Percentiles rank a stretch among this genome's conserved stretches.
Evolutionary conservation across 2,888 invertebrate genomes (phyloP).

Genomic region (Ypsolopha scabrella): DNA sequence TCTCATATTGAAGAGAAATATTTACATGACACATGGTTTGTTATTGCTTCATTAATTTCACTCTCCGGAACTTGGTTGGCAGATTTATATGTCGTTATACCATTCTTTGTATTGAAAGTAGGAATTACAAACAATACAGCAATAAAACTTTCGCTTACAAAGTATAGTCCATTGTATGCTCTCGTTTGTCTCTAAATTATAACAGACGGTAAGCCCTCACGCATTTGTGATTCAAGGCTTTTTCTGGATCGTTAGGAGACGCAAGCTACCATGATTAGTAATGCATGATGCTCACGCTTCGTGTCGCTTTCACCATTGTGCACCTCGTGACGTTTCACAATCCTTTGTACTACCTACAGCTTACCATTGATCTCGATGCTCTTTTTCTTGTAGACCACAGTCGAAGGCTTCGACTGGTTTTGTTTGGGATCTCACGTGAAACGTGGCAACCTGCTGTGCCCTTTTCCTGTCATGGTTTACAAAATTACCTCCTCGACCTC

Average conservation of each 20-base stretch:
- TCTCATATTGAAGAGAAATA: background rate
- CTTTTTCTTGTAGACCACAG: slow-evolving; percentile 34
- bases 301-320: slow-evolving; percentile 57
- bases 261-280: slow-evolving; percentile 39
- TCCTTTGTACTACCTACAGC: slow-evolving; percentile 38
- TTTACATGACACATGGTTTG: too few species aligned
- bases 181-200: background rate
- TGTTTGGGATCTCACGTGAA: slow-evolving; percentile 15
- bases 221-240: background rate
- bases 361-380: slow-evolving; percentile 28
- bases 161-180: background rate
- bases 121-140: too few species aligned
- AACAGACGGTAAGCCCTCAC: background rate
- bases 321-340: slow-evolving; percentile 52
- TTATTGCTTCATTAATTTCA: too few species aligned
- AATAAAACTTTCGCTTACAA: background rate
- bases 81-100: too few species aligned
- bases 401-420: slow-evolving; percentile 24
- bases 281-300: slow-evolving; percentile 50
- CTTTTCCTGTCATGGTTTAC: too few species aligned
- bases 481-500: too few species aligned
- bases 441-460: background rate
- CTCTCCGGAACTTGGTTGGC: too few species aligned
- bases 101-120: too few species aligned
- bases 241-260: slow-evolving; percentile 20